Percentiles rank a stretch among this genome's conserved stretches.
These are phyloP conservation scores for Tenthredo livida DNA, from an alignment of 2,888 invertebrate species.

Conservation along the genomic window DNA sequence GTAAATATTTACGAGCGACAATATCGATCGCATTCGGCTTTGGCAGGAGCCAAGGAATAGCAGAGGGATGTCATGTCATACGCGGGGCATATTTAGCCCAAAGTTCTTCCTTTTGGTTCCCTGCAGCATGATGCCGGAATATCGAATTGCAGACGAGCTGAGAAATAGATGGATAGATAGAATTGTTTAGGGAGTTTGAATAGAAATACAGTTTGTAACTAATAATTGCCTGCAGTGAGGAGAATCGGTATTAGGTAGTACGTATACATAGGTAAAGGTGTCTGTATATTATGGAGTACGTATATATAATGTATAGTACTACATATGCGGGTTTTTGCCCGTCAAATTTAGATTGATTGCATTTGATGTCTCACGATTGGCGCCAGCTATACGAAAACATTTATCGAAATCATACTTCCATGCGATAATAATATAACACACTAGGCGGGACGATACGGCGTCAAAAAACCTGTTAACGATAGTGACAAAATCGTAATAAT, in stretches of 20 bases:
- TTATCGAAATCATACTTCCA: slow-evolving; percentile 31
- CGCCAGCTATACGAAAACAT: slow-evolving; percentile 30
- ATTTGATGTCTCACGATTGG: slow-evolving; percentile 48
- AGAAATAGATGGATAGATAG: background rate
- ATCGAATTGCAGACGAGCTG: slow-evolving; percentile 4
- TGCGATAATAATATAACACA: background rate
- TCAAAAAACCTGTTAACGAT: background rate
- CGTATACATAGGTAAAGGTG: background rate
- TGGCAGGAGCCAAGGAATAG: background rate
- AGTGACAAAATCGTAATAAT: slow-evolving; percentile 29
- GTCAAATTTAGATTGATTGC: slow-evolving; percentile 42
- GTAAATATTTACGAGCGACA: slow-evolving; percentile 31
- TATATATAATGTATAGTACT: background rate
- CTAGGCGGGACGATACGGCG: background rate
- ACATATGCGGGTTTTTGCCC: slow-evolving; percentile 8
- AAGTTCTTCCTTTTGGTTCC: slow-evolving; percentile 14
- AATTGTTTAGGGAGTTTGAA: background rate
- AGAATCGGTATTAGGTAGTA: background rate
- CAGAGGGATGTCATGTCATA: background rate
- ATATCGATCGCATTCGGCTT: background rate
- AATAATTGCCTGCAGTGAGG: slow-evolving; percentile 7
- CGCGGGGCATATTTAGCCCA: background rate
- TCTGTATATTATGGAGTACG: background rate
- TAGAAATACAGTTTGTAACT: slow-evolving; percentile 1
- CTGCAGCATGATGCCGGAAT: background rate